phyloP scores from a whole-genome alignment of 2,113 vertebrate genomes.

The Actenoides hombroni region DNA sequence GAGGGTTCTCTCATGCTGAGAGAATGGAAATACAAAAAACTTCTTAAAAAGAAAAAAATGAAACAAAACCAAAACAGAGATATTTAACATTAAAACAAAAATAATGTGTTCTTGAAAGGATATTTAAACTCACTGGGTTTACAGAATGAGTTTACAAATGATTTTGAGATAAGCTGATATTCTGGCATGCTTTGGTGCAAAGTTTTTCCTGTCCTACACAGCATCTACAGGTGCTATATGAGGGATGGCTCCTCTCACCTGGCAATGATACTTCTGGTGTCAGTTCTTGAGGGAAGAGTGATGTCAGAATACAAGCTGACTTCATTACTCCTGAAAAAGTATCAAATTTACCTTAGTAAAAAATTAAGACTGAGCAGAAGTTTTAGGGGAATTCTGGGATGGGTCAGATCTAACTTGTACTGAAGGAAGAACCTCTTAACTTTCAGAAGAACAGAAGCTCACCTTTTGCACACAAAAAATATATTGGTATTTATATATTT shows the following conservation, averaged over 20 bases:
- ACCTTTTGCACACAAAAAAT: background rate
- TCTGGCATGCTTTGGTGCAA: background rate
- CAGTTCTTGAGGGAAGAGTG: background rate
- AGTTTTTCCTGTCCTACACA: background rate
- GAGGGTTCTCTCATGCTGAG: background rate
- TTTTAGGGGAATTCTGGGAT: background rate
- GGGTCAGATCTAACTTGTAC: background rate
- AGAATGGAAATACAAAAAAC: background rate
- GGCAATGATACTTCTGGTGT: background rate
- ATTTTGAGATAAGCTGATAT: background rate
- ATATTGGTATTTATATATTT: no score
- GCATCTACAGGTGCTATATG: rapidly evolving
- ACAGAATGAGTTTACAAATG: background rate
- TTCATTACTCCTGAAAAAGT: background rate
- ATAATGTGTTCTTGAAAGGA: background rate
- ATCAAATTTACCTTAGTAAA: background rate
- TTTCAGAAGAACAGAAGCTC: background rate
- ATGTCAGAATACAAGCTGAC: background rate
- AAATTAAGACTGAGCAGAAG: background rate
- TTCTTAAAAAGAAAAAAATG: background rate
- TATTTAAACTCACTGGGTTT: background rate
- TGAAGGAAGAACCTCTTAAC: background rate
- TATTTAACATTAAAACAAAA: background rate
- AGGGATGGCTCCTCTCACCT: background rate
- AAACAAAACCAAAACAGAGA: background rate